These are phyloP conservation scores for Galago senegalensis DNA, from an alignment of 2,797 vertebrate genomes.

Conservation along the genomic window DNA sequence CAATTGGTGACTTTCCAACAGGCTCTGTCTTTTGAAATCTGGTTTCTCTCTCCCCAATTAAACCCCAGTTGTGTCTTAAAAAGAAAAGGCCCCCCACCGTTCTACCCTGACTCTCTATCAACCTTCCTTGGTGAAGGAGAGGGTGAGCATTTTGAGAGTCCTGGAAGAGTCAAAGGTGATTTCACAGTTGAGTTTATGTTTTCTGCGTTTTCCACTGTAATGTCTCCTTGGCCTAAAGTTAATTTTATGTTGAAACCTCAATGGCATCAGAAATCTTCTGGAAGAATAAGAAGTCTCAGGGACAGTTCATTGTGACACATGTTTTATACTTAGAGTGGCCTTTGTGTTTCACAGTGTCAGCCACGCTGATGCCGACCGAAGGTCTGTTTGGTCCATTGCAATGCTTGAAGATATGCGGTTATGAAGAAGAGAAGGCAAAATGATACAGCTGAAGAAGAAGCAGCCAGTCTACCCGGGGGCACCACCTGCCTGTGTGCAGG, in stretches of 20 bases:
- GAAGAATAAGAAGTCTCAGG: constrained; percentile 17
- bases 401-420: not conserved
- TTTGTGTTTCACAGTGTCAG: constrained; percentile 50
- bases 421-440: not conserved
- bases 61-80: constrained; percentile 63
- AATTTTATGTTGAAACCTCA: constrained; percentile 8
- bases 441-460: not conserved
- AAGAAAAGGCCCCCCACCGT: constrained; percentile 75
- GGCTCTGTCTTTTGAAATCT: constrained; percentile 79
- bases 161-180: not conserved
- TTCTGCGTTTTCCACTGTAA: not conserved
- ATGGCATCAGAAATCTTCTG: constrained; percentile 37
- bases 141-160: constrained; percentile 67
- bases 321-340: not conserved
- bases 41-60: constrained; percentile 63
- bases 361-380: not conserved
- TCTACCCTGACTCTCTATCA: constrained; percentile 57
- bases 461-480: not conserved
- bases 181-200: constrained; percentile 43
- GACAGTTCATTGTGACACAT: not conserved
- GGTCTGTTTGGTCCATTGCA: not conserved
- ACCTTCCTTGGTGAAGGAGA: constrained; percentile 59
- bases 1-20: constrained; percentile 86
- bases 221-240: constrained; percentile 50
- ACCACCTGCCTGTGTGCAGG: not conserved